phyloP scores from a whole-genome alignment of 2,113 vertebrate species.

The Chionodraco myersi region DNA sequence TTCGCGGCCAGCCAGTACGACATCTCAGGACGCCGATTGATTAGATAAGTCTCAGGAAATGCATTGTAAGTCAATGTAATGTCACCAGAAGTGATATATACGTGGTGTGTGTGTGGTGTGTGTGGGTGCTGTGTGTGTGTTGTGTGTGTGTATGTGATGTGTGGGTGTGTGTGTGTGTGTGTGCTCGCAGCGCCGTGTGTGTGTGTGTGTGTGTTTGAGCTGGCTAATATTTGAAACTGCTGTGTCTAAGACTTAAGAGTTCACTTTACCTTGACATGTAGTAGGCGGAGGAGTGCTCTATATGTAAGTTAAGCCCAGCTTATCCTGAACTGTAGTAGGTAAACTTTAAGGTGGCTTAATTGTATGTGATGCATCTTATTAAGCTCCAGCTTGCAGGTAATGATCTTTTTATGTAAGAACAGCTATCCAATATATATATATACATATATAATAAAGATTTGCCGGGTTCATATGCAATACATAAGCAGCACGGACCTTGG shows the following conservation, averaged over 20 bases:
- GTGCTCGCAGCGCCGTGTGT: no score
- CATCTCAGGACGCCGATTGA: no score
- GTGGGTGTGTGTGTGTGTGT: no score
- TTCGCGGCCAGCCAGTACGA: no score
- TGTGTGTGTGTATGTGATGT: no score
- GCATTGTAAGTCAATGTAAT: no score
- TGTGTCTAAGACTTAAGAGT: constrained; percentile 36
- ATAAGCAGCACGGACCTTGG: no score
- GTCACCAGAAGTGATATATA: no score
- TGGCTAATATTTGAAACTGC: constrained; percentile 57
- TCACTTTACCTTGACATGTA: constrained; percentile 48
- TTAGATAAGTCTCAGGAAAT: no score
- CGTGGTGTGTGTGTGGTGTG: background rate
- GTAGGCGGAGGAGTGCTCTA: constrained; percentile 2
- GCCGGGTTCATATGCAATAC: background rate
- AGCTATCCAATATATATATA: background rate
- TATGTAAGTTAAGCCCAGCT: constrained; percentile 5
- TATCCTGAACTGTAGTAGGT: background rate
- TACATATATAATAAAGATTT: background rate
- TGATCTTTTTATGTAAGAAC: background rate
- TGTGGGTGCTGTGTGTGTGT: background rate
- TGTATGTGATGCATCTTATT: constrained; percentile 4
- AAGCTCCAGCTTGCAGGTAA: background rate
- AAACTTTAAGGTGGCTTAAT: background rate
- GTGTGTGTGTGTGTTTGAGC: constrained; percentile 8